Evolutionary conservation across 2,888 invertebrate species (phyloP), one percentile per base, ranked within the genome.

Genomic region (Melanophora roralis): DNA sequence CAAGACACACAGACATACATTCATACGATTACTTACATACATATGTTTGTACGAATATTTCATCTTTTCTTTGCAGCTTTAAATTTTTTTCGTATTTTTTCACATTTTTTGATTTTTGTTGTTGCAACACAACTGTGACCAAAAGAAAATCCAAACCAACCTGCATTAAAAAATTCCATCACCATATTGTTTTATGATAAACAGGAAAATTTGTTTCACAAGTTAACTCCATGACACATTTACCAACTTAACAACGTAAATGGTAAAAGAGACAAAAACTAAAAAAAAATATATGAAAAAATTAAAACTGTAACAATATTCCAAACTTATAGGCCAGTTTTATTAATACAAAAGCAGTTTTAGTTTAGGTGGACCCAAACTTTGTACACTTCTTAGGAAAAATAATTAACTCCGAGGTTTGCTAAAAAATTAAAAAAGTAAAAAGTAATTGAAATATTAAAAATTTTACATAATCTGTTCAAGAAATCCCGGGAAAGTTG

Each of bases 221-320:
- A 11, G n/a, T 32, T 45, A 45, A 27, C 51, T 27, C 34, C 71
- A 77, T 71, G 71, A 77, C 76, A 77, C 76, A 77, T 77, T 71
- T 77, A 71, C 57, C 57, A 71, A 77, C 64, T 71, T 65, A 14
- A n/a, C 57, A 51, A 40, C 51, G 51, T 36, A 77, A 65, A 43
- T 64, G 55, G 68, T n/a, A 32, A 49, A 69, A 68, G 16, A 64
- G 57, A 53, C 23, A 23, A 62, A 51, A 67, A 9, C 0, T 49
- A 38, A 47, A 34, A 19, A 36, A 64, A 49, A 21, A 7, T 53
- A 23, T 34, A 16, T 16, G 36, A 55, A 27, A 27, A 7, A 36
- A 19, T 11, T 6, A 59, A 59, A 59, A 59, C 14, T 2, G 40
- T 59, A 59, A 59, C 38, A 11, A 59, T 14, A 21, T 59, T 38